Base-by-base conservation (phyloP, 2,888 invertebrate species). In the Xestobium rufovillosum region DNA sequence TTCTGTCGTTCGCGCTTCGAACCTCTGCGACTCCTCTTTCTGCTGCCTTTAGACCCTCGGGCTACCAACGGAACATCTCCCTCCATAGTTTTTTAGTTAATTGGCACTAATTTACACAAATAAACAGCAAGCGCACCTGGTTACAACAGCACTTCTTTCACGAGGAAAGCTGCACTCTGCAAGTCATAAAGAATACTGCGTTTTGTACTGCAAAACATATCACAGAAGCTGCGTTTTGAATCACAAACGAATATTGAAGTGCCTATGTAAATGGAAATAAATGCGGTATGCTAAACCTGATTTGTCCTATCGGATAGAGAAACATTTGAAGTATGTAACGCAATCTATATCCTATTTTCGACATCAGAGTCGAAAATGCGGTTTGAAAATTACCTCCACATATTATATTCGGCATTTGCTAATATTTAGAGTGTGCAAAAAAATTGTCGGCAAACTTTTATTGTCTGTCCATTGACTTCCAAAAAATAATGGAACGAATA, bases 301-400 rank as follows among this genome's bases (percentile, higher is more conserved):
- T 6, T 19, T 8, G 23, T 19, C 6, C 6, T n/a, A 19, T 19
- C n/a, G 6, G 23, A 19, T 8, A 19, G 23, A 19, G 23, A 8
- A n/a, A n/a, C 23, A 19, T 19, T 19, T 19, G 23, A 19, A 19
- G n/a, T 19, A 19, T 19, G 23, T 19, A n/a, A 6, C n/a, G 23
- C 23, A 6, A 19, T 19, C 23, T 19, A 8, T 19, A 19, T n/a
- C 23, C n/a, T n/a, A 19, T 19, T 19, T 19, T 19, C 23, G 6
- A 19, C n/a, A 19, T 19, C 23, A 19, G 6, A 19, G 23, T 19
- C 23, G 23, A 19, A 19, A 19, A 19, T 19, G 23, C 23, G 23
- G 23, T 19, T 19, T 19, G 23, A 6, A 19, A n/a, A 19, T 19
- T n/a, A 19, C 6, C 23, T 19, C 23, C 23, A 19, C 23, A 19